These are phyloP conservation scores for Phycodurus eques DNA, from an alignment of 2,113 vertebrate species.

Conservation along the genomic window DNA sequence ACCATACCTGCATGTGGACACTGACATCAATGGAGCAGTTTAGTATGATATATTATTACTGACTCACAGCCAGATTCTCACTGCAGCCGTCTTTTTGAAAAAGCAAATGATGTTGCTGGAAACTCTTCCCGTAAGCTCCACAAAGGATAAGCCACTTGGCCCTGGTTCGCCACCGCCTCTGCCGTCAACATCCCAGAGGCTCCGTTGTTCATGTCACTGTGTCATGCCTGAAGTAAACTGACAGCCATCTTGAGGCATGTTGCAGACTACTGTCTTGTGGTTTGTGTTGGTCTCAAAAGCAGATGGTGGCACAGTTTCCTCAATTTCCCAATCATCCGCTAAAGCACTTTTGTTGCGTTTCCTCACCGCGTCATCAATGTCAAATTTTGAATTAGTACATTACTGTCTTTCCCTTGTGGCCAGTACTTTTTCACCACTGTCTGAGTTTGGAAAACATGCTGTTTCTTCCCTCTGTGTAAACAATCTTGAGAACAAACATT, in stretches of 20 bases:
- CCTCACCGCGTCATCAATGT: conserved; percentile 19
- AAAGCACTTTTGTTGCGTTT: conserved; percentile 35
- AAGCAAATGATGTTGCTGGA: conserved; percentile 42
- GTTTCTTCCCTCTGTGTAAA: background rate
- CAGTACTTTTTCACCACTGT: background rate
- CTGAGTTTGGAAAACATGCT: background rate
- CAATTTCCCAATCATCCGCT: conserved; percentile 46
- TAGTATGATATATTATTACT: conserved; percentile 58
- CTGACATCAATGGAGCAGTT: conserved; percentile 56
- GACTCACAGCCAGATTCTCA: conserved; percentile 42
- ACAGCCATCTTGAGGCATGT: conserved; percentile 55
- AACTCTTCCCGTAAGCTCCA: conserved; percentile 38
- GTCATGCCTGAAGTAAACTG: conserved; percentile 49
- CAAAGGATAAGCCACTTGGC: conserved; percentile 43
- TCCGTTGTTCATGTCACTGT: conserved; percentile 45
- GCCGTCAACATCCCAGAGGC: conserved; percentile 28
- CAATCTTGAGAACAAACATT: background rate
- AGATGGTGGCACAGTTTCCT: conserved; percentile 70
- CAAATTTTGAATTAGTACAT: conserved; percentile 32
- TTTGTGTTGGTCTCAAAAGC: conserved; percentile 50
- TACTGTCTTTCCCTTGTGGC: background rate
- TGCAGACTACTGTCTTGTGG: conserved; percentile 51
- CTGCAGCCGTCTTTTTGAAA: conserved; percentile 52
- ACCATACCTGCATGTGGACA: conserved; percentile 61
- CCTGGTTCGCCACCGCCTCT: conserved; percentile 9